Conservation (phyloP, 2,113 vertebrate species). For the Rhizomys pruinosus region DNA sequence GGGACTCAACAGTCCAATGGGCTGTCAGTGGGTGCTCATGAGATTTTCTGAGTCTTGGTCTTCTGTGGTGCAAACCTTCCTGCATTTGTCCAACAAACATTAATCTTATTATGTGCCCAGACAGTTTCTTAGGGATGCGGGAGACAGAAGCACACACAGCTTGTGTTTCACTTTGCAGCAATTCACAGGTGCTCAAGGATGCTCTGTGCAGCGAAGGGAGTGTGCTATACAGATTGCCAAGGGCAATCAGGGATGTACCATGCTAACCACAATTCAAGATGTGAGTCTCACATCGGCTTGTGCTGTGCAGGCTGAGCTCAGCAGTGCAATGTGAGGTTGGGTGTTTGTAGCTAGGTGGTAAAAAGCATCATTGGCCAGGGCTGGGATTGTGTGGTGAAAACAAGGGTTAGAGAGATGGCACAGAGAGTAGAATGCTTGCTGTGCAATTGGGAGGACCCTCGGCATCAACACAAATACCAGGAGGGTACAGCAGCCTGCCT, state of each 20-base stretch:
- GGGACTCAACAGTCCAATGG: neutral
- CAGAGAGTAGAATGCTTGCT: neutral
- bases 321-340: neutral
- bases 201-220: fast-evolving
- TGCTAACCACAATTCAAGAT: neutral
- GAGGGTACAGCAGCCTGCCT: neutral
- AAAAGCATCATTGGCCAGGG: neutral
- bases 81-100: neutral
- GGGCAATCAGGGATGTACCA: fast-evolving
- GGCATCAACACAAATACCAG: neutral
- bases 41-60: neutral
- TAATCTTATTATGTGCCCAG: neutral
- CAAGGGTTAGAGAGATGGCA: neutral
- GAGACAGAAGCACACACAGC: neutral
- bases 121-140: neutral
- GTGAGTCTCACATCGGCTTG: neutral
- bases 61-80: neutral
- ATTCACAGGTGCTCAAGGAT: fast-evolving
- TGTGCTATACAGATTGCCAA: fast-evolving
- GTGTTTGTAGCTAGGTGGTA: fast-evolving
- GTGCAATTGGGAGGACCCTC: neutral
- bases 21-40: neutral
- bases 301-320: neutral
- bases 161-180: neutral
- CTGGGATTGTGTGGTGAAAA: neutral